These are phyloP conservation scores for Paradisaea rubra DNA, from an alignment of 2,113 vertebrate species.

Conservation along the genomic window DNA sequence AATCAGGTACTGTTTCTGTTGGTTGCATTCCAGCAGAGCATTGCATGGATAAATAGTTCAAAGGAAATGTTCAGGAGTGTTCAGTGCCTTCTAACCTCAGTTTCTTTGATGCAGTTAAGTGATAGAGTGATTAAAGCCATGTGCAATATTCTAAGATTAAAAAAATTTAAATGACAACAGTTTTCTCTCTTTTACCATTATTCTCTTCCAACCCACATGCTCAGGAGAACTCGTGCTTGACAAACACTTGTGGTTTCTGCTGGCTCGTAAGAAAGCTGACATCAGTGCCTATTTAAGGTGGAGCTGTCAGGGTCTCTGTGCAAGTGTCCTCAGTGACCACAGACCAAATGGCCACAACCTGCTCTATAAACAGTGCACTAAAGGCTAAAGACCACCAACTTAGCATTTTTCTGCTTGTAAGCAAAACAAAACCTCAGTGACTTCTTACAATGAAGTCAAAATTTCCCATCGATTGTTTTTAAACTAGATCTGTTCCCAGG, in stretches of 20 bases:
- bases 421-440: background rate
- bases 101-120: background rate
- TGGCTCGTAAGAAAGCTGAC: background rate
- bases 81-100: background rate
- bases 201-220: background rate
- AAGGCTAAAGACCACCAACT: background rate
- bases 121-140: background rate
- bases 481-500: background rate
- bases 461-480: background rate
- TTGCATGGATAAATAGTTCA: background rate
- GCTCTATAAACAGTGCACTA: background rate
- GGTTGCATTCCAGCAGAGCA: background rate
- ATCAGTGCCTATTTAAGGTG: background rate
- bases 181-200: background rate
- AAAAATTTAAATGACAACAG: background rate
- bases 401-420: background rate
- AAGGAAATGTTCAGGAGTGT: background rate
- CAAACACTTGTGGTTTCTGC: background rate
- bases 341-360: background rate
- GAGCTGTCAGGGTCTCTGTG: background rate
- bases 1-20: background rate
- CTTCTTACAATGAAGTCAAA: background rate
- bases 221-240: background rate
- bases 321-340: background rate
- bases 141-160: background rate